Evolutionary conservation across 1,140 invertebrate genomes (phyloP), one percentile per base, ranked within the genome.

Genomic region (Idris sp.): DNA sequence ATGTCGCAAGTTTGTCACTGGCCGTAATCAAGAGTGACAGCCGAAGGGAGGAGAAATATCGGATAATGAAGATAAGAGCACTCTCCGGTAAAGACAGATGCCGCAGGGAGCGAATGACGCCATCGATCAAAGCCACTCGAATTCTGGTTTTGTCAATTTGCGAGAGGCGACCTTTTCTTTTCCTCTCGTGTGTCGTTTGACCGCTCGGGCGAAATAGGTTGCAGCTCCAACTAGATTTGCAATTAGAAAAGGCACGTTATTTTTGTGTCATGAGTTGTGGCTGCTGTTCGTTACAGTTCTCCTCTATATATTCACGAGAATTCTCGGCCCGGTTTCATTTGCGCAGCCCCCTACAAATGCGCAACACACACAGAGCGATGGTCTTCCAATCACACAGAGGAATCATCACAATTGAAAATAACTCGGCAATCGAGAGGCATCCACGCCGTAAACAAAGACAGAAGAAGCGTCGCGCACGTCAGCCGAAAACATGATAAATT

Each of bases 241-340:
- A 26, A 59, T 69, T 68, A 4, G n/a, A 65, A 75, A 54, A 76
- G 74, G 49, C 71, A 76, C 72, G 73, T 77, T 80, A 82, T 82
- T 81, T 79, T 79, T 68, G 62, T n/a, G n/a, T 48, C 25, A 2
- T 19, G 46, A 53, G 46, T 43, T 51, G 19, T 19, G 43, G 7
- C n/a, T n/a, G n/a, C n/a, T 19, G 43, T 62, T 58, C 58, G 69
- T 65, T 67, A 67, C 67, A 56, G 54, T 43, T 65, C 49, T 48
- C 58, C 40, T 7, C 14, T 11, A 11, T 28, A 8, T 54, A 54
- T 62, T 65, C 68, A 72, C 54, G 38, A n/a, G n/a, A n/a, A n/a
- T 51, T 59, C 41, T 25, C 36, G 16, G 26, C 0, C 14, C 40
- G 40, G 33, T 43, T 54, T 62, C 62, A 51, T 59, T 59, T 62